Percentiles rank a stretch among this genome's conserved stretches.
phyloP scores from a whole-genome alignment of 2,113 vertebrate species.

The Pelobates fuscus region DNA sequence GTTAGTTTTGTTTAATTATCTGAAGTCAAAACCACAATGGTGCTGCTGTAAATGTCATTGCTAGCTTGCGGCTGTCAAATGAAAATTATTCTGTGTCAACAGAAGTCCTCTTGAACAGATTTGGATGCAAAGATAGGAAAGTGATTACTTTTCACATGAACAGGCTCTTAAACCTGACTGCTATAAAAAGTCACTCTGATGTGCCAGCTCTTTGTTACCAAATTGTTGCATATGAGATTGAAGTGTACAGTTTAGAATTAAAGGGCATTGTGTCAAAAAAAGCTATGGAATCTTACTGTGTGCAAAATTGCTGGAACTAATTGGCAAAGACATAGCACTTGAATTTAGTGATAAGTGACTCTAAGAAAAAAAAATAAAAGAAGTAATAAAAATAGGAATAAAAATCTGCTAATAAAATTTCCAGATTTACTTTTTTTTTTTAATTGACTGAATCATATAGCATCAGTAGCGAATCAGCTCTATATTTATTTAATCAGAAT shows the following conservation, averaged over 20 bases:
- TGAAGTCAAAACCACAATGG: constrained; percentile 30
- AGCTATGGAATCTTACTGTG: constrained; percentile 7
- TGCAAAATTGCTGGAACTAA: constrained; percentile 26
- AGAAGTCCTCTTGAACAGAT: constrained; percentile 34
- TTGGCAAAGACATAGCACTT: constrained; percentile 6
- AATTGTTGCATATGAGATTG: constrained; percentile 18
- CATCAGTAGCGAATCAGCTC: not conserved
- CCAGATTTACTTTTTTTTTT: not conserved
- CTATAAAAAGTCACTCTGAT: constrained; percentile 17
- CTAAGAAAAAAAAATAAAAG: not conserved
- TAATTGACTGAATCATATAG: not conserved
- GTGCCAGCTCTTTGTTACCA: constrained; percentile 29
- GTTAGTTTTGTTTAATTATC: constrained; percentile 43
- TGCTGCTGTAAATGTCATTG: constrained; percentile 39
- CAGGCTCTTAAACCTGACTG: constrained; percentile 17
- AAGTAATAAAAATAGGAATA: too few relatives aligned
- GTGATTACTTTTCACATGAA: constrained; percentile 27
- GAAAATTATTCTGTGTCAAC: constrained; percentile 36
- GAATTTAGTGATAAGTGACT: constrained; percentile 2
- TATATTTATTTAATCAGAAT: too few relatives aligned
- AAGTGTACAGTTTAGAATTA: constrained; percentile 17
- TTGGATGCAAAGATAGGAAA: constrained; percentile 36
- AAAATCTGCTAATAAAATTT: not conserved
- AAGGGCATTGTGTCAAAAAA: constrained; percentile 20
- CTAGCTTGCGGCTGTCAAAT: constrained; percentile 27